Percentiles rank a stretch among this genome's conserved stretches.
Conservation (phyloP, 2,797 vertebrate species). For the Peromyscus nudipes region DNA sequence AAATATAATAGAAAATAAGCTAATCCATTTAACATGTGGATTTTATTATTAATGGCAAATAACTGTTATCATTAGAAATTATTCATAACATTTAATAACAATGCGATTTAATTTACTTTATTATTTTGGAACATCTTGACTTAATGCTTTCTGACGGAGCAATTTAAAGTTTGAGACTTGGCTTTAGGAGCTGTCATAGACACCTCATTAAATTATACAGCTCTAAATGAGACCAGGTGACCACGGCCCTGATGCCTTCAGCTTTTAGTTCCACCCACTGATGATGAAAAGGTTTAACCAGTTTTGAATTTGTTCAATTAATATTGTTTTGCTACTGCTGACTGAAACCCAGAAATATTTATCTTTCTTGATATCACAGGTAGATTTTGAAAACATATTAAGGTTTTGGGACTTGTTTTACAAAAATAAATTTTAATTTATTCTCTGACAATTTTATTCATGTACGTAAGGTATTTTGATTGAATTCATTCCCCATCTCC, state of each 20-base stretch:
- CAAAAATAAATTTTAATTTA: background rate
- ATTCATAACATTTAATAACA: slow-evolving; percentile 50
- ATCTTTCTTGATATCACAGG: background rate
- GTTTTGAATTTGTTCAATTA: background rate
- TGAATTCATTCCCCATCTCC: background rate
- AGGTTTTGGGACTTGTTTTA: background rate
- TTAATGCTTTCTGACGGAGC: slow-evolving; percentile 22
- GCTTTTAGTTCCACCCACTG: background rate
- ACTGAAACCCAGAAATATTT: slow-evolving; percentile 23
- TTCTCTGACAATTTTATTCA: background rate
- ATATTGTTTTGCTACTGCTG: slow-evolving; percentile 6
- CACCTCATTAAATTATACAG: background rate
- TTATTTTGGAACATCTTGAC: slow-evolving; percentile 22
- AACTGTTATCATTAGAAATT: slow-evolving; percentile 26
- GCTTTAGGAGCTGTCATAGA: background rate
- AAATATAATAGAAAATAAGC: slow-evolving; percentile 30
- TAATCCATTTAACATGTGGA: slow-evolving; percentile 24
- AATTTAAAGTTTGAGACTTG: background rate
- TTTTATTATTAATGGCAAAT: slow-evolving; percentile 45
- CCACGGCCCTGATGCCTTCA: background rate
- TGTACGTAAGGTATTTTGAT: background rate
- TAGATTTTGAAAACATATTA: slow-evolving; percentile 40
- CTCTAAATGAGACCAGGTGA: background rate
- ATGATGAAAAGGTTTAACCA: background rate
- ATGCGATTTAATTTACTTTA: background rate